phyloP scores from a whole-genome alignment of 2,113 vertebrate genomes.

The Condylura cristata region DNA sequence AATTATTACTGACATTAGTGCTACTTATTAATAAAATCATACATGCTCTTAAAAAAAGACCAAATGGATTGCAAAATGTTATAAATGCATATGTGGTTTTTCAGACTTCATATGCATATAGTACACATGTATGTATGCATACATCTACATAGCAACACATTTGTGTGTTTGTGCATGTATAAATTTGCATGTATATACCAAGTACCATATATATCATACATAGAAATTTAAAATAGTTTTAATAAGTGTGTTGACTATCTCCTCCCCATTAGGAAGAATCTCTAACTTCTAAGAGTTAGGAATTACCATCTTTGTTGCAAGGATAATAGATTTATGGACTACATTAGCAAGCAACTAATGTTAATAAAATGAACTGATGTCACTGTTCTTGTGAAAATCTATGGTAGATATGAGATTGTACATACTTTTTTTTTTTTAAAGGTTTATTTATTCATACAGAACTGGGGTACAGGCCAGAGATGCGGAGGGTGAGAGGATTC shows the following conservation, averaged over 20 bases:
- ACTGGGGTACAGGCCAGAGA: no score
- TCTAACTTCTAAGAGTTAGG: background rate
- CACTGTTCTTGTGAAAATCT: background rate
- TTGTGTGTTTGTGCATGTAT: background rate
- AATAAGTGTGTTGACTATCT: background rate
- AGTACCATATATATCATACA: background rate
- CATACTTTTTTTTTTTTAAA: no score
- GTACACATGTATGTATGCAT: background rate
- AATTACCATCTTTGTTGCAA: background rate
- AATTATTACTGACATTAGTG: conserved; percentile 80
- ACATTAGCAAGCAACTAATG: background rate
- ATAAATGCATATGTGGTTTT: background rate
- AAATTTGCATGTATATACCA: background rate
- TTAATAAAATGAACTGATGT: background rate
- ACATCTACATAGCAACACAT: background rate
- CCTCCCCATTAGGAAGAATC: background rate
- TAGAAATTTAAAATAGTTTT: background rate
- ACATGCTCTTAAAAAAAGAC: background rate
- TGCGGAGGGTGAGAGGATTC: no score
- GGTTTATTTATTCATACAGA: no score
- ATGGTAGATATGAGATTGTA: background rate
- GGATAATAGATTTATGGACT: conserved; percentile 1
- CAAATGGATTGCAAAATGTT: background rate
- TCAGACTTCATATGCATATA: background rate
- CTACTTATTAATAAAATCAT: conserved; percentile 90